These are phyloP conservation scores for Cactoblastis cactorum DNA, from an alignment of 2,888 invertebrate genomes.

Conservation along the genomic window DNA sequence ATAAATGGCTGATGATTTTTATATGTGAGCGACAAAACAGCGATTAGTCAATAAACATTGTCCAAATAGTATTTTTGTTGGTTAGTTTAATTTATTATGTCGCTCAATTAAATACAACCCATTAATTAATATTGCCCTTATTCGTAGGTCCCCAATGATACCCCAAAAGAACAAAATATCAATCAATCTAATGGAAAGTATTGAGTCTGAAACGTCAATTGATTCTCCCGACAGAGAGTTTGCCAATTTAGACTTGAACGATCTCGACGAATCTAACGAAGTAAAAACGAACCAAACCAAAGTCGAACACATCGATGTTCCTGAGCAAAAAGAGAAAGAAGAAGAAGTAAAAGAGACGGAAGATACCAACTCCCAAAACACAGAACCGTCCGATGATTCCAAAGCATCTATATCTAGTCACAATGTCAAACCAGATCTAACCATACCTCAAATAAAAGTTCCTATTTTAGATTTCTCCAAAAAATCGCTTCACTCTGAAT, in stretches of 20 bases:
- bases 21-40: too few species aligned
- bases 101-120: too few species aligned
- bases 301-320: conserved; percentile 36
- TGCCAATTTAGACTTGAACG: conserved; percentile 65
- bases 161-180: conserved; percentile 71
- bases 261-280: conserved; percentile 54
- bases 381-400: conserved; percentile 30
- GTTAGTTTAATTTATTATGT: too few species aligned
- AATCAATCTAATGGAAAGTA: conserved; percentile 75
- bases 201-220: conserved; percentile 74
- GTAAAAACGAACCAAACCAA: too few species aligned
- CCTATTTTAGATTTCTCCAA: conserved; percentile 58
- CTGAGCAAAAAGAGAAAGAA: conserved; percentile 48
- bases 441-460: conserved; percentile 65
- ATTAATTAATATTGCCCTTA: not conserved
- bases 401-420: conserved; percentile 38
- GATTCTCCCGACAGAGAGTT: conserved; percentile 72
- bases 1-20: too few species aligned
- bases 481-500: conserved; percentile 46
- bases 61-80: too few species aligned
- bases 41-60: too few species aligned
- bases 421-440: conserved; percentile 34
- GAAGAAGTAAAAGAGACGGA: conserved; percentile 35
- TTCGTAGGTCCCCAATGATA: conserved; percentile 71
- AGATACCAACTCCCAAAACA: conserved; percentile 37